Base-by-base conservation (phyloP, 2,113 vertebrate genomes). In the Rhabdomys dilectus region DNA sequence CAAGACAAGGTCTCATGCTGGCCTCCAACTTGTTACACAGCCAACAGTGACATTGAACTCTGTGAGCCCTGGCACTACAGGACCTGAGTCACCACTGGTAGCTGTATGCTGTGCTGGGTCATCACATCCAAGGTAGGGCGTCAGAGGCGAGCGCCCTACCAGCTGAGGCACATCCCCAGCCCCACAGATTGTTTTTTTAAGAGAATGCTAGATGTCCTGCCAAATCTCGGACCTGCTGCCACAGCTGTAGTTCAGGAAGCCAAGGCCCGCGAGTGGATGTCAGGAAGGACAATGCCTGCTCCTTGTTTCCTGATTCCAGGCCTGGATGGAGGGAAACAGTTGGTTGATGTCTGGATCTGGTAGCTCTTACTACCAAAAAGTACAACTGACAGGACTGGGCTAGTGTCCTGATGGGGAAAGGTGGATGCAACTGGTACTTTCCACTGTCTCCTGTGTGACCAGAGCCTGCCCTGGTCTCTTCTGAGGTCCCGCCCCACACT, bases 221-320 rank as follows among this genome's bases (percentile, higher is more conserved):
- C 75, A 91, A 87, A 82, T 93, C 76, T 34, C 26, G 56, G 78
- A 75, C 89, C 78, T 91, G 75, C 93, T 89, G 39, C 82, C 66
- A 24, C 81, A 58, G 82, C 77, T 91, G 48, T 72, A 85, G 73
- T 88, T 92, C 94, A 90, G 92, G 97, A 97, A 97, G 85, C 77
- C 88, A 90, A 19, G 48, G 51, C 81, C 92, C 91, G 31, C 34
- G 78, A 91, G 84, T 81, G 56, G 58, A 72, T 3, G 0, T 84
- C 42, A 89, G 86, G 84, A 70, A 78, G 78, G 92, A 73, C 91
- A 96, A 45, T 82, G 96, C 91, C 95, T n/a, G 53, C 96, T 77
- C 77, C 39, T 94, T 5, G 3, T 73, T 96, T 97, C 96, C 94
- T 87, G 96, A 92, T 82, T 93, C 89, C 89, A 87, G 89, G 42